Percentiles rank a stretch among this genome's conserved stretches.
phyloP scores from a whole-genome alignment of 2,888 invertebrate genomes.

The Hipparchia semele region DNA sequence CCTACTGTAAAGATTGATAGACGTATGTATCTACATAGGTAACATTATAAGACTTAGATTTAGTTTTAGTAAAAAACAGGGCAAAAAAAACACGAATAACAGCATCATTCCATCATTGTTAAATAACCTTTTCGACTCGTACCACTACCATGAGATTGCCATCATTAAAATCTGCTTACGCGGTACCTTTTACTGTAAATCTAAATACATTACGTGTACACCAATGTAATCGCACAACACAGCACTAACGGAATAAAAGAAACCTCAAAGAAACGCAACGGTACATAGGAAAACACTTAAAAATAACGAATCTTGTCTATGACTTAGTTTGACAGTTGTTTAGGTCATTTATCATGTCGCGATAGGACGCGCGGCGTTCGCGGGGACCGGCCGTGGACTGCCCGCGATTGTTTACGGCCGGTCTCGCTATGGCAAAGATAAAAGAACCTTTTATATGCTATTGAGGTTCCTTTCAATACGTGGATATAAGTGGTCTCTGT shows the following conservation, averaged over 20 bases:
- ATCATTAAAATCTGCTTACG: constrained; percentile 33
- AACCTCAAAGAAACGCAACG: constrained; percentile 58
- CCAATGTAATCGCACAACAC: constrained; percentile 56
- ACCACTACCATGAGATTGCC: constrained; percentile 28
- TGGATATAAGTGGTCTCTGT: constrained; percentile 20
- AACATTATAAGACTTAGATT: too few species aligned
- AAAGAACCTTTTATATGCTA: constrained; percentile 29
- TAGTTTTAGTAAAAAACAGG: not conserved
- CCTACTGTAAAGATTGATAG: too few species aligned
- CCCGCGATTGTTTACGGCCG: constrained; percentile 73
- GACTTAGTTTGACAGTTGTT: constrained; percentile 33
- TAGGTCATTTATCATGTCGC: constrained; percentile 47
- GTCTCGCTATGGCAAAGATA: constrained; percentile 62
- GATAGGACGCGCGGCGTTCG: constrained; percentile 56
- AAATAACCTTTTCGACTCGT: constrained; percentile 22
- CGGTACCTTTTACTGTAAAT: constrained; percentile 39
- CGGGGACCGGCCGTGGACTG: constrained; percentile 74
- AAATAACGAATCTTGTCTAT: constrained; percentile 65
- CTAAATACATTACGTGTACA: constrained; percentile 44
- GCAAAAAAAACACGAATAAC: not conserved
- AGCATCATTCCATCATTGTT: constrained; percentile 8
- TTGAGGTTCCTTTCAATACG: constrained; percentile 2
- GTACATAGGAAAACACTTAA: constrained; percentile 49
- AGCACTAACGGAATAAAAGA: constrained; percentile 57
- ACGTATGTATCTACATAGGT: too few species aligned